Evolutionary conservation across 1,140 invertebrate species (phyloP).

Genomic region (Zaprionus vittiger): DNA sequence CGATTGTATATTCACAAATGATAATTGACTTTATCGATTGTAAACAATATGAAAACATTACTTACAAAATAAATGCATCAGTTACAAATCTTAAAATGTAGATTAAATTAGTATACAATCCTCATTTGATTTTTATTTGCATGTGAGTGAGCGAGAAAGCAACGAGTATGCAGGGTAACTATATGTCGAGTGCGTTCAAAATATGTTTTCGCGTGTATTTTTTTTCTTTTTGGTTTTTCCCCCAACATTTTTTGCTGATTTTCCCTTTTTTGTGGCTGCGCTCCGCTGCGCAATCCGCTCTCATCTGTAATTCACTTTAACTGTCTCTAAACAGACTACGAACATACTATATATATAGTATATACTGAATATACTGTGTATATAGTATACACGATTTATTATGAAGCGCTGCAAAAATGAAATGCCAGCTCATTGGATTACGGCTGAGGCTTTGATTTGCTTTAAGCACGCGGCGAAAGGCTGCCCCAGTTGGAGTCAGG

Average conservation of each 20-base stretch:
- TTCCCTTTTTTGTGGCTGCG: constrained; percentile 54
- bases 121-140: no score
- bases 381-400: constrained; percentile 58
- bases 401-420: constrained; percentile 56
- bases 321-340: constrained; percentile 41
- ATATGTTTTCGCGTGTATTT: neutral
- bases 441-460: constrained; percentile 69
- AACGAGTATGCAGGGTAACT: neutral
- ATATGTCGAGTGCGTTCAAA: neutral
- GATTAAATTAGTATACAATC: no score
- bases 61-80: neutral
- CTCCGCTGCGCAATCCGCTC: constrained; percentile 45
- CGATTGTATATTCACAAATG: neutral
- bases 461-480: constrained; percentile 34
- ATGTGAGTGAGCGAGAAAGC: no score
- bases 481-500: neutral
- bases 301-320: constrained; percentile 80
- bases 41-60: neutral
- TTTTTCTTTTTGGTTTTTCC: constrained; percentile 24
- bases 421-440: constrained; percentile 73
- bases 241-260: constrained; percentile 37
- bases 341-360: constrained; percentile 37
- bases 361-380: constrained; percentile 21
- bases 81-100: neutral
- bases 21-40: neutral